A percentile compares a stretch with the other conserved stretches of the same genome.
Evolutionary conservation across 2,888 invertebrate species (phyloP).

Genomic region (Bimastos eiseni): DNA sequence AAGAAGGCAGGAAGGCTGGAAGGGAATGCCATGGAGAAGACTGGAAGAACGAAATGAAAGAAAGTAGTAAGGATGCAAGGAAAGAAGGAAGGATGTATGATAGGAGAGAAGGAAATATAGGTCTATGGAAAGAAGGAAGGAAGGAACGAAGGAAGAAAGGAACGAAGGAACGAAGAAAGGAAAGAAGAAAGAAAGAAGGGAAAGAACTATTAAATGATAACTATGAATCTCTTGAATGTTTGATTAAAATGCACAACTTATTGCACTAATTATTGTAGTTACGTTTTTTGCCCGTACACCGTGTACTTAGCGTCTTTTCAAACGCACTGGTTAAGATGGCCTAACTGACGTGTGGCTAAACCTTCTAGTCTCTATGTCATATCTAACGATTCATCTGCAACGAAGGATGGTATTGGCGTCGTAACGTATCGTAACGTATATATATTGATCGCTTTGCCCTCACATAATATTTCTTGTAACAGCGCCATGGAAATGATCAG

Average conservation of each 20-base stretch:
- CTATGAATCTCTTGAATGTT: too few species aligned
- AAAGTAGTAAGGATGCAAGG: neutral
- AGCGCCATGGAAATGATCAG: neutral
- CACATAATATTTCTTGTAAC: neutral
- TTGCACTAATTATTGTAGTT: too few species aligned
- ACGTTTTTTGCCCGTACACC: too few species aligned
- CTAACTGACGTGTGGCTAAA: too few species aligned
- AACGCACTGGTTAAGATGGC: too few species aligned
- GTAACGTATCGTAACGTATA: neutral
- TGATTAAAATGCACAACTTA: too few species aligned
- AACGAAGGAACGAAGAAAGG: neutral
- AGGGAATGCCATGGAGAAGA: too few species aligned
- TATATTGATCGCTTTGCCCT: neutral
- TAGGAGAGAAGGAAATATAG: slow-evolving; percentile 1
- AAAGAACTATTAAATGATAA: too few species aligned
- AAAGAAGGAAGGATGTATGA: neutral
- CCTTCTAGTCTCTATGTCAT: too few species aligned
- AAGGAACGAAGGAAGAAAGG: slow-evolving; percentile 17
- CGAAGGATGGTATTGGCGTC: too few species aligned
- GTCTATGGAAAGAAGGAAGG: neutral
- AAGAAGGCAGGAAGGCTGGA: neutral
- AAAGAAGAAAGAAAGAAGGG: neutral
- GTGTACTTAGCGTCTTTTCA: too few species aligned
- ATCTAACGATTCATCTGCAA: neutral
- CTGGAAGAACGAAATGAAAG: neutral